Percentiles rank a stretch among this genome's conserved stretches.
These are phyloP conservation scores for Phyllostomus discolor DNA, from an alignment of 2,113 vertebrate genomes.

Conservation along the genomic window DNA sequence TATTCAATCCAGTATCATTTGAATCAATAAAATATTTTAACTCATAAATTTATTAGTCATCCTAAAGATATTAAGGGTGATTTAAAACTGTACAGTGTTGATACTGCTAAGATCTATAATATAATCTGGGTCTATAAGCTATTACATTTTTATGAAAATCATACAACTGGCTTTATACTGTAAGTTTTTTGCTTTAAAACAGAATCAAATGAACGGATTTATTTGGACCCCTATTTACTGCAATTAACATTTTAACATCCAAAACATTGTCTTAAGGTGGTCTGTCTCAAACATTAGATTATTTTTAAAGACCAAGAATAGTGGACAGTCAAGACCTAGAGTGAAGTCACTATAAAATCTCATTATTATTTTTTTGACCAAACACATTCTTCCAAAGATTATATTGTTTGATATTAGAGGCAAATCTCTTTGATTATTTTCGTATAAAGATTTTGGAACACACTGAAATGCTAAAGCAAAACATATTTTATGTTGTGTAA, in stretches of 20 bases:
- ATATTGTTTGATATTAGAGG: not conserved
- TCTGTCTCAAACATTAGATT: not conserved
- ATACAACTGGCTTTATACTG: not conserved
- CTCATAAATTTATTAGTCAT: not conserved
- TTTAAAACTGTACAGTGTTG: slow-evolving; percentile 19
- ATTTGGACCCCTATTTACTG: not conserved
- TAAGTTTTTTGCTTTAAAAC: not conserved
- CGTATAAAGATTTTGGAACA: not conserved
- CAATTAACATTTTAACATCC: slow-evolving; percentile 6
- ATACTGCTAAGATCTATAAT: not conserved
- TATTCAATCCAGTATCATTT: not conserved
- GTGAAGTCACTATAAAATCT: not conserved
- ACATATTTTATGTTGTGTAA: not conserved
- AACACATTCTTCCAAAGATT: not conserved
- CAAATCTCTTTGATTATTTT: not conserved
- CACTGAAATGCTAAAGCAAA: not conserved
- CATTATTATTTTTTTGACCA: not conserved
- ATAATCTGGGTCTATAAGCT: not conserved
- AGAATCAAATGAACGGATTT: not conserved
- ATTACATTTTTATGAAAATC: not conserved
- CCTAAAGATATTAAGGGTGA: not conserved
- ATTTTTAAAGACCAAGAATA: not conserved
- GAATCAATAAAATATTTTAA: slow-evolving; percentile 9
- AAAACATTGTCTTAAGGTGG: not conserved
- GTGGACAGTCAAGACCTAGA: not conserved